Conservation (phyloP, 1,140 invertebrate species). For the Papilio machaon region DNA sequence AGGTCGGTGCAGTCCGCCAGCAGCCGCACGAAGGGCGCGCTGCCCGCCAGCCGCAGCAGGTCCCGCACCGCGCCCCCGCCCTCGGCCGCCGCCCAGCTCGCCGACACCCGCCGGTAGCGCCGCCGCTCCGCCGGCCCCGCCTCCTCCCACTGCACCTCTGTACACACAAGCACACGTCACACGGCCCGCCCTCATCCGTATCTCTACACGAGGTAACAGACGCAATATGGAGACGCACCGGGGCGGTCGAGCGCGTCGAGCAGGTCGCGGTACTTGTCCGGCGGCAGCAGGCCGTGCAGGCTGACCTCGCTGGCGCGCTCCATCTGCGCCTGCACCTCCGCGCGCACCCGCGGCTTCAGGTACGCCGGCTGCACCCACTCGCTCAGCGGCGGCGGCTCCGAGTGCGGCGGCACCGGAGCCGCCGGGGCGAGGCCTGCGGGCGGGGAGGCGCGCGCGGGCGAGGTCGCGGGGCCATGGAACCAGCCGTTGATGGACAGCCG, state of each 20-base stretch:
- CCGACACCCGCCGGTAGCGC: constrained; percentile 83
- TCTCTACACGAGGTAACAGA: no score
- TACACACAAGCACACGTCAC: not conserved
- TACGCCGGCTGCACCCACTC: constrained; percentile 65
- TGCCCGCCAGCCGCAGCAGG: constrained; percentile 78
- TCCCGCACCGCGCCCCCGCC: constrained; percentile 56
- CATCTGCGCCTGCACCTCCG: constrained; percentile 71
- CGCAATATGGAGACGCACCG: constrained; percentile 52
- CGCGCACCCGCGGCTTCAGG: constrained; percentile 66
- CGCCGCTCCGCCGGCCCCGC: constrained; percentile 85
- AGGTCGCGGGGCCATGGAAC: constrained; percentile 85
- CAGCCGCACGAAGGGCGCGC: constrained; percentile 82
- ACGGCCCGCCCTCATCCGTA: no score
- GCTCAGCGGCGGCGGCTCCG: constrained; percentile 59
- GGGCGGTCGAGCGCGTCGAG: constrained; percentile 46
- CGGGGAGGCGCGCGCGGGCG: constrained; percentile 42
- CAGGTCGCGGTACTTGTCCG: constrained; percentile 42
- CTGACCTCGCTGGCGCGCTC: constrained; percentile 63
- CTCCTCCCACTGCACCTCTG: constrained; percentile 82
- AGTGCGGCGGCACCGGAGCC: constrained; percentile 42
- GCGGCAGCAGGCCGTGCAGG: constrained; percentile 54
- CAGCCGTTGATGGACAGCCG: constrained; percentile 89
- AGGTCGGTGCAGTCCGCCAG: constrained; percentile 86
- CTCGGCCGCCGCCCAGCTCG: constrained; percentile 57
- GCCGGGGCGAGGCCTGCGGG: constrained; percentile 27